Base-by-base conservation (phyloP, 2,113 vertebrate genomes). In the Empidonax traillii region DNA sequence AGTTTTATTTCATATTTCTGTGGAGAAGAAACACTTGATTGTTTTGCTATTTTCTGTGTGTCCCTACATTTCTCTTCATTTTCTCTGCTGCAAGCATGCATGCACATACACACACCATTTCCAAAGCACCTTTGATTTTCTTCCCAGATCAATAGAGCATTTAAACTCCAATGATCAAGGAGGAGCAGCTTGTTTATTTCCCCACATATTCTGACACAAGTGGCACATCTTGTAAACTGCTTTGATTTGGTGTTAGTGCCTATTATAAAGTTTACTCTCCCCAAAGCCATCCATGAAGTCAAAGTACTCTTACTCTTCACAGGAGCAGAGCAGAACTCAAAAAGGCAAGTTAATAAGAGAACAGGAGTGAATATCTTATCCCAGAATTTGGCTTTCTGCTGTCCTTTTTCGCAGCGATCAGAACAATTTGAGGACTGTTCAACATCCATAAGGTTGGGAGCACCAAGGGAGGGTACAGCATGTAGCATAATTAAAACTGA, bases 101-200 rank as follows among this genome's bases (percentile, higher is more conserved):
- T 94, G 88, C 92, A 82, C 90, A 47, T 46, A 87, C 37, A 46
- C 85, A 86, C 94, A 78, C 61, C 8, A 83, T 96, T 97, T 88
- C 91, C 61, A 86, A 95, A 62, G 55, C 75, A 84, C 55, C 87
- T 89, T 92, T 91, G 79, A 89, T 97, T 96, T 96, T 94, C 94
- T 91, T 66, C 72, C 87, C 79, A 87, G 89, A 86, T 90, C 95
- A 97, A 92, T 97, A 96, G 88, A 72, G 87, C 89, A 97, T 97
- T 97, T 96, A 97, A 97, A 96, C 82, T 94, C 87, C 72, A 93
- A 87, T 85, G 85, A 97, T 97, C 92, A 97, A 91, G 88, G 84
- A 96, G 94, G 85, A 55, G 71, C 93, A 94, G 84, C 92, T 67
- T 92, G 69, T 94, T 96, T 97, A 85, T 96, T 94, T 95, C 92